Evolutionary conservation across 2,797 vertebrate genomes (phyloP), one percentile per base, ranked within the genome.

Genomic region (Rhinichthys osculus): DNA sequence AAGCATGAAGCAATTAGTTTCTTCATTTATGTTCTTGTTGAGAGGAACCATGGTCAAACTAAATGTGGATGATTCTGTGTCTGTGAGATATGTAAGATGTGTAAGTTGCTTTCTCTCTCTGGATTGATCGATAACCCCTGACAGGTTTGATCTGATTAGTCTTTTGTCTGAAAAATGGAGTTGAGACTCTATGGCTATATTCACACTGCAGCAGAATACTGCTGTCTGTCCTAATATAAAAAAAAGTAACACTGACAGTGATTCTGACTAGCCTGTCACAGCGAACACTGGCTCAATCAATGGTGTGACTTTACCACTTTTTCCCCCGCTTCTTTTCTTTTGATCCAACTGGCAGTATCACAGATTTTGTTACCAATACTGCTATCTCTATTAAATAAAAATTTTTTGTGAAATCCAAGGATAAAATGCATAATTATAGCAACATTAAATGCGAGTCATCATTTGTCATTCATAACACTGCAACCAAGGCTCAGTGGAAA

Each of bases 1-100:
- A 78, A 19, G 27, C 54, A 79, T 35, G 54, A 85, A 77, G 69
- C 83, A 78, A 82, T 79, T 88, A 83, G 57, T 42, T 62, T 71
- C 35, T 74, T 78, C 14, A 77, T n/a, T 67, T 54, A 19, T 33
- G 42, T 57, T 76, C 50, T n/a, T 70, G 79, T 42, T 59, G 23
- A 85, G 7, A 78, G 23, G 35, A 71, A 52, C 19, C 62, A 23
- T 57, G 66, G 83, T 50, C 83, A 67, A 47, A 62, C 33, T 42
- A 14, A 72, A 70, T 62, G 86, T 69, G 59, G 64, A 69, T 17
- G 30, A 44, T 82, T 82, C 27, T 80, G 44, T 47, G 70, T 52
- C 62, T 42, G 72, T 14, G 33, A 50, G 59, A 35, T n/a, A 4
- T 62, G 40, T 52, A 23, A 7, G 3, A 59, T 50, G 21, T 47